These are phyloP conservation scores for Epicampocera succincta DNA, from an alignment of 2,888 invertebrate species.

Conservation along the genomic window DNA sequence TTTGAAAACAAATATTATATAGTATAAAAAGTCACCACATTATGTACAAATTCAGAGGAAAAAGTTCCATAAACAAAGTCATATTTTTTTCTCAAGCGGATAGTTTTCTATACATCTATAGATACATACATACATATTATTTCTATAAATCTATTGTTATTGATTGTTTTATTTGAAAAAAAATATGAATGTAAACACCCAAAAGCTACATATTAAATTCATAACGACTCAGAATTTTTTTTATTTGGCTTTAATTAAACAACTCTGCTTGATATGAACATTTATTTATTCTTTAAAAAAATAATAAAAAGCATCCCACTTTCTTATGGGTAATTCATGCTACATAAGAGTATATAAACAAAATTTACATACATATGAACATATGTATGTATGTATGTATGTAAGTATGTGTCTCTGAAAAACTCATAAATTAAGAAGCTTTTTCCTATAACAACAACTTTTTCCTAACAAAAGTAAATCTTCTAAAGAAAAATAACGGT, in stretches of 20 bases:
- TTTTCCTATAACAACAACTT: conserved; percentile 14
- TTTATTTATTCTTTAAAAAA: not conserved
- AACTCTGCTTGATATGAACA: not conserved
- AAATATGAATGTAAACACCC: not conserved
- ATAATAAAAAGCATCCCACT: conserved; percentile 29
- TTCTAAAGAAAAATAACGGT: conserved; percentile 61
- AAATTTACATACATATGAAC: conserved; percentile 30
- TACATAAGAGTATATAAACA: conserved; percentile 1
- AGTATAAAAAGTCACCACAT: too few relatives aligned
- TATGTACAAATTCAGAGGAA: too few relatives aligned
- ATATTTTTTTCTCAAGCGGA: too few relatives aligned
- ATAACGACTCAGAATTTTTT: not conserved
- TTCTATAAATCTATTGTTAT: not conserved
- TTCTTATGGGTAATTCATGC: conserved; percentile 4
- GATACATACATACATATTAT: too few relatives aligned
- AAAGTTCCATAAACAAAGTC: too few relatives aligned
- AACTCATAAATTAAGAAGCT: conserved; percentile 26
- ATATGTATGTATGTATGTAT: too few relatives aligned
- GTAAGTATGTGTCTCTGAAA: too few relatives aligned
- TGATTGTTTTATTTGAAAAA: not conserved
- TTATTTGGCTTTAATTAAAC: not conserved
- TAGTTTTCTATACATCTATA: too few relatives aligned
- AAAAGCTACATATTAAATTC: conserved; percentile 1
- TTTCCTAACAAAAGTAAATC: conserved; percentile 53
- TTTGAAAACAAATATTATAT: too few relatives aligned